Base-by-base conservation (phyloP, 2,888 invertebrate genomes). In the Tenthredo distinguenda region DNA sequence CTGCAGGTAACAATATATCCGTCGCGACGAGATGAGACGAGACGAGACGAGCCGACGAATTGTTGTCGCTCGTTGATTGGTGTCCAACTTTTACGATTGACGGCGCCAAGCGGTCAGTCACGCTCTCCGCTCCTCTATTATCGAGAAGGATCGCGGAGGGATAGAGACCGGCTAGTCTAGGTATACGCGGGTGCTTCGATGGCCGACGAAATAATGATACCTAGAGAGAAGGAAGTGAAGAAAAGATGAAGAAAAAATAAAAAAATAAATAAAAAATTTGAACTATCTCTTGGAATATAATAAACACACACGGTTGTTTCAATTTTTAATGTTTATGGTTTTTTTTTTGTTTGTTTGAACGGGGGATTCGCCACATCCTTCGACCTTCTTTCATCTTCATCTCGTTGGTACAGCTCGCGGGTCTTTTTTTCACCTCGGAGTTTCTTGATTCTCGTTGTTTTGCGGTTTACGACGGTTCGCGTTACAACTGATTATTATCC, bases 401-500 rank as follows among this genome's bases (percentile, higher is more conserved):
- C 83, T 85, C 76, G 55, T 6, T n/a, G 55, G n/a, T 55, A 6
- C 55, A n/a, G 55, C 85, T 81, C 26, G 83, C 77, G 86, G 76
- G 65, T 40, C 26, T 31, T 77, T 65, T 65, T 79, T 65, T 26
- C 12, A 34, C 43, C 55, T 9, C 7, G n/a, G 9, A 7, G 7
- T 85, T 85, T 37, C 87, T 89, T 88, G 90, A 90, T 91, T 90
- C 91, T 92, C 90, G 91, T 91, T 92, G 91, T 92, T 91, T 92
- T 91, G 92, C 91, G 92, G 91, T 92, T 92, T 92, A 91, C 91
- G 92, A 92, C 91, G 92, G 92, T 92, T 92, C 91, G 90, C 91
- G 91, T 92, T 93, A 92, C 93, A 93, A 93, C 92, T 93, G 93
- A 93, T 93, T 93, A 93, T 93, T 93, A 93, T 91, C 90, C 91